These are phyloP conservation scores for Cydia pomonella DNA, from an alignment of 1,140 invertebrate species.

Conservation along the genomic window DNA sequence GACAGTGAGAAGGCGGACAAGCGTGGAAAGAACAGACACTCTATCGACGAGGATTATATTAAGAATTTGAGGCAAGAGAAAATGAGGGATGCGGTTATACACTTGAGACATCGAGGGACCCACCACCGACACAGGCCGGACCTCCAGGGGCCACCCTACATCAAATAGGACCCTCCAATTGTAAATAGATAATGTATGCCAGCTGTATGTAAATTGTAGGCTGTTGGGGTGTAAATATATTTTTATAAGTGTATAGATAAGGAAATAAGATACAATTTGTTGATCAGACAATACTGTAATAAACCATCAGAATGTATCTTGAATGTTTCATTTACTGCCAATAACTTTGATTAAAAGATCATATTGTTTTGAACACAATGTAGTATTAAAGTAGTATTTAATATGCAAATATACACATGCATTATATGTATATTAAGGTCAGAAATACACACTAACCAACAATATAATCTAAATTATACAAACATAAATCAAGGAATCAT, in stretches of 20 bases:
- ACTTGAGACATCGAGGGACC: conserved; percentile 67
- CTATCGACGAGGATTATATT: conserved; percentile 68
- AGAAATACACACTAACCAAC: no score
- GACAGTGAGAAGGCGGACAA: conserved; percentile 70
- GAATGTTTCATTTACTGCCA: conserved; percentile 51
- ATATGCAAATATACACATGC: no score
- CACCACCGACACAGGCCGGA: conserved; percentile 68
- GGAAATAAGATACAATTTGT: conserved; percentile 60
- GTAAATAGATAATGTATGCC: conserved; percentile 46
- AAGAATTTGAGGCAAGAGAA: conserved; percentile 67
- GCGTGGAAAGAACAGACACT: conserved; percentile 58
- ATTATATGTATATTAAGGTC: no score
- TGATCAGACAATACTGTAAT: conserved; percentile 74
- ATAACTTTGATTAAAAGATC: background rate
- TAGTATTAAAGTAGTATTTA: no score
- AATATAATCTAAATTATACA: no score
- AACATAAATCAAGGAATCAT: no score
- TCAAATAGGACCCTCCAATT: conserved; percentile 55
- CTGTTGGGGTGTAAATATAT: conserved; percentile 64
- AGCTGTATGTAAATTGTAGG: conserved; percentile 47
- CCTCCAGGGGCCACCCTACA: conserved; percentile 60
- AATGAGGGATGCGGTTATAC: conserved; percentile 67
- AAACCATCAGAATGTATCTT: conserved; percentile 57
- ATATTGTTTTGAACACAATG: background rate
- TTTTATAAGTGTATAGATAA: conserved; percentile 66